Evolutionary conservation across 2,797 vertebrate genomes (phyloP), one percentile per base, ranked within the genome.

Genomic region (Lacerta viridis): DNA sequence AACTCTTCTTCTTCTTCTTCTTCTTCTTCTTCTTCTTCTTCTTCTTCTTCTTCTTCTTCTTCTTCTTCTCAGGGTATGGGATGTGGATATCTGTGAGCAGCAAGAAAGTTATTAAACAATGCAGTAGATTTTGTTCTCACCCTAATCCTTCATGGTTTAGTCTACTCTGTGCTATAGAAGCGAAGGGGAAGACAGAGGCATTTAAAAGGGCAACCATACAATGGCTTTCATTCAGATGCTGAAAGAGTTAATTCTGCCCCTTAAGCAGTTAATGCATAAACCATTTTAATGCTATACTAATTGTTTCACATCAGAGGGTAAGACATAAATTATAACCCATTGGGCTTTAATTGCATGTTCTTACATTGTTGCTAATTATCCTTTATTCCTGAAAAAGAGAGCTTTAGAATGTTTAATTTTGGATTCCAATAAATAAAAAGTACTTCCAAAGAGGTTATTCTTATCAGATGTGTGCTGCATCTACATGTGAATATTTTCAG

Each of bases 291-390:
- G 2, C 88, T 88, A 13, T 83, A 83, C 94, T 95, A 94, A 95
- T 95, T 94, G 92, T 94, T 95, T 90, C 93, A 50, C 69, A 87
- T 88, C 90, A 88, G 90, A 96, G 80, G 88, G 74, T 89, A 90
- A 96, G 92, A 91, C 84, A 90, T 90, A 94, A 95, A 94, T 96
- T 94, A 94, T 90, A 96, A 94, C 80, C 89, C 92, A 64, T 36
- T 76, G 91, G 89, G 86, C 88, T 94, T 61, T 95, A 95, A 95
- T 95, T 95, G 89, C 90, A 92, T 83, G 91, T 95, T 95, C 93
- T 89, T 92, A 92, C 90, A 87, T 92, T 29, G 0, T 85, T 94
- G 59, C 92, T 96, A 95, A 96, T 95, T 96, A 94, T 84, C 88
- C 88, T 90, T 92, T 89, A 92, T 95, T 90, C 88, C 80, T 68